These are phyloP conservation scores for Megaceryle alcyon DNA, from an alignment of 2,797 vertebrate genomes.

Conservation along the genomic window DNA sequence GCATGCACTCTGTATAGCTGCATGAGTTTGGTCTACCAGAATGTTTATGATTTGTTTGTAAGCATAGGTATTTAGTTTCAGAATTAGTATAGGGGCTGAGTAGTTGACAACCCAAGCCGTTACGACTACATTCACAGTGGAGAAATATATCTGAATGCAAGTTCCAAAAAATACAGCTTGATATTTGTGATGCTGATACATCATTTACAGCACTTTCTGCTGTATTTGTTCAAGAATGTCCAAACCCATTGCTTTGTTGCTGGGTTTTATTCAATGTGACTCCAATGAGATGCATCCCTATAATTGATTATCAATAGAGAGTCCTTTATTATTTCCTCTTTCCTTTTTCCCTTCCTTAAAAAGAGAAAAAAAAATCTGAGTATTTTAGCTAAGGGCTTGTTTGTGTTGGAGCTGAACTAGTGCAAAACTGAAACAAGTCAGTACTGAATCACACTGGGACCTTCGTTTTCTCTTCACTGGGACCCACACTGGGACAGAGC, in stretches of 20 bases:
- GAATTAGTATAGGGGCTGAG: not conserved
- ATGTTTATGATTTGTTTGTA: conserved; percentile 42
- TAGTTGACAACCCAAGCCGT: not conserved
- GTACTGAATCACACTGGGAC: not conserved
- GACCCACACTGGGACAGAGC: not conserved
- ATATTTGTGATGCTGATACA: not conserved
- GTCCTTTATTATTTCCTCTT: not conserved
- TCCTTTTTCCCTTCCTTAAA: not conserved
- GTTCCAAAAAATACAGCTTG: not conserved
- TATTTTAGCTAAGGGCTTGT: not conserved
- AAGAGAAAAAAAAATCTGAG: not conserved
- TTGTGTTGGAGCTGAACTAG: not conserved
- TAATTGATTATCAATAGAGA: not conserved
- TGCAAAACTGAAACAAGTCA: not conserved
- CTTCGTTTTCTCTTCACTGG: not conserved
- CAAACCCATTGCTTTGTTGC: not conserved
- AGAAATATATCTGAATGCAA: not conserved
- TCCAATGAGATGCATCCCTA: not conserved
- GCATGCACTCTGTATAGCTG: not conserved
- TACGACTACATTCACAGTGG: not conserved
- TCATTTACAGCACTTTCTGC: not conserved
- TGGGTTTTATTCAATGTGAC: not conserved
- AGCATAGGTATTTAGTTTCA: conserved; percentile 24
- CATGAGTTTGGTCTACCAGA: not conserved
- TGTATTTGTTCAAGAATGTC: not conserved